Evolutionary conservation across 2,113 vertebrate genomes (phyloP), one percentile per base, ranked within the genome.

Genomic region (Rhagologus leucostigma): DNA sequence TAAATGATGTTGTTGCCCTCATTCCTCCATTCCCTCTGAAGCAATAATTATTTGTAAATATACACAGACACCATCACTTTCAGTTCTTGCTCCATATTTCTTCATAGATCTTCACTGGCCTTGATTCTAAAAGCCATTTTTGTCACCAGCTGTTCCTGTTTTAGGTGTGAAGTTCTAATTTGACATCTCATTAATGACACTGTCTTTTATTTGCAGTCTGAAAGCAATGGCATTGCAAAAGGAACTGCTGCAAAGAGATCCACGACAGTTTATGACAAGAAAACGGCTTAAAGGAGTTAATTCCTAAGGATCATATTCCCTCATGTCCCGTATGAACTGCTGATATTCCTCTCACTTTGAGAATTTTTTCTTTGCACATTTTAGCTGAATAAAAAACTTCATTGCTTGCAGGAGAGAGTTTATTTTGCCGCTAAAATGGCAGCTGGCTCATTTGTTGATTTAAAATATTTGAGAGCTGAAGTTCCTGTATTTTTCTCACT

Each of bases 241-340:
- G 98, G 97, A 87, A 85, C 96, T 26, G 46, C 94, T 49, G 19
- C 94, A 39, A 97, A 97, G 93, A 97, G 79, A 93, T 75, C 98
- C 29, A 49, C 89, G 39, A 92, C 92, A 60, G 86, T 68, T 82
- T 78, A 87, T 23, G 97, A 98, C 80, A 99, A 99, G 98, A 99
- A 99, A 97, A 98, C 65, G 0, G 98, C 99, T 89, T 99, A 92
- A 98, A 82, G 50, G 17, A 49, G 23, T 56, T 49, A 15, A 39
- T 87, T 62, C 23, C 13, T 9, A 23, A 93, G 69, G 91, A 87
- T 94, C 70, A 68, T 24, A 35, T 62, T 80, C 46, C 52, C 33
- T 84, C 7, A 24, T 94, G 65, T 78, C 49, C 77, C 53, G 37
- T 85, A 88, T 67, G 94, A 97, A 96, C 95, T 96, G 92, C 78